Percentiles rank a stretch among this genome's conserved stretches.
Evolutionary conservation across 2,113 vertebrate species (phyloP).

Genomic region (Silurus glanis): DNA sequence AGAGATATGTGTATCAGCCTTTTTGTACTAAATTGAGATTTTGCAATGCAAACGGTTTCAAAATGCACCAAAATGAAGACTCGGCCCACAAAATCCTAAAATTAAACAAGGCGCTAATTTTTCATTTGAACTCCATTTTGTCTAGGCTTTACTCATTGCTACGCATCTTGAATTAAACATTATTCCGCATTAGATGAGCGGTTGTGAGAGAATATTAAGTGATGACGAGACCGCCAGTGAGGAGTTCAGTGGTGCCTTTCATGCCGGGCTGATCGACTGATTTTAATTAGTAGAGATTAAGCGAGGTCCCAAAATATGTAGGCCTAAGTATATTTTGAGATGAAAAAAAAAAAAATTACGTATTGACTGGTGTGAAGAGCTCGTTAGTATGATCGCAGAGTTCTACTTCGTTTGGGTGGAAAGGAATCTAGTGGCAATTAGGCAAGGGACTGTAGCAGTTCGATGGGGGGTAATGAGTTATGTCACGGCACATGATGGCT

Average conservation of each 20-base stretch:
- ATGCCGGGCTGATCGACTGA: conserved; percentile 6
- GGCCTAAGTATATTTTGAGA: conserved; percentile 9
- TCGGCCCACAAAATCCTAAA: neutral
- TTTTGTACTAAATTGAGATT: neutral
- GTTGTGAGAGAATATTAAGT: neutral
- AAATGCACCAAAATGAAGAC: neutral
- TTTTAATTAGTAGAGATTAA: conserved; percentile 46
- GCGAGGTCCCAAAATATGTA: conserved; percentile 10
- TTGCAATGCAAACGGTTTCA: neutral
- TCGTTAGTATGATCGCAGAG: conserved; percentile 18
- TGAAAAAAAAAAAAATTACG: conserved; percentile 34
- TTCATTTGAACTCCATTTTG: conserved; percentile 6
- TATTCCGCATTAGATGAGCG: neutral
- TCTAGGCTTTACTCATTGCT: neutral
- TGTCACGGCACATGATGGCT: neutral
- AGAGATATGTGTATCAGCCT: neutral
- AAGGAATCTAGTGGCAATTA: conserved; percentile 22
- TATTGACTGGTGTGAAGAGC: neutral
- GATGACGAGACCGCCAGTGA: neutral
- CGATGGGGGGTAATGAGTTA: conserved; percentile 14
- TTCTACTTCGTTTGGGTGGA: conserved; percentile 12
- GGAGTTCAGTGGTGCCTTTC: conserved; percentile 23
- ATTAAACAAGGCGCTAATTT: neutral
- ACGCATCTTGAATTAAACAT: conserved; percentile 1
- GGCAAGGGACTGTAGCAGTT: neutral